Percentiles rank a stretch among this genome's conserved stretches.
Evolutionary conservation across 2,797 vertebrate species (phyloP).

Genomic region (Takifugu rubripes): DNA sequence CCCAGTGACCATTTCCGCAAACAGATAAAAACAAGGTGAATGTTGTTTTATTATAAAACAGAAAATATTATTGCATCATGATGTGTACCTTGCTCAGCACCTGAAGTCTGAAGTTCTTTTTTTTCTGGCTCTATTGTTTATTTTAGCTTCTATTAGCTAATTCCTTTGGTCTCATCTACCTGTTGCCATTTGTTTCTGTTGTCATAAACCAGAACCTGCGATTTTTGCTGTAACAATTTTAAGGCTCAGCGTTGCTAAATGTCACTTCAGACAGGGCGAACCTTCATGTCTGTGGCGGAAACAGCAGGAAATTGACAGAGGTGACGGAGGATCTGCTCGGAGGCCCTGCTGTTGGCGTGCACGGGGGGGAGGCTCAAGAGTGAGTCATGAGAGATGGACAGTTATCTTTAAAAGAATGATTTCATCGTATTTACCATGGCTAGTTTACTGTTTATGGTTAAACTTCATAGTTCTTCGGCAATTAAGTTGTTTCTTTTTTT

Average conservation of each 20-base stretch:
- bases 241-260: too few species aligned
- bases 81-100: background rate
- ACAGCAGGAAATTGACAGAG: constrained; percentile 37
- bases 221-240: too few species aligned
- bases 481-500: too few species aligned
- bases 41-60: constrained; percentile 2
- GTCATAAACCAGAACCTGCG: too few species aligned
- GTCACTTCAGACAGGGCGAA: constrained; percentile 15
- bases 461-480: too few species aligned
- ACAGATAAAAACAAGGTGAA: background rate
- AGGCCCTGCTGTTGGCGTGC: constrained; percentile 32
- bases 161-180: background rate
- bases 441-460: too few species aligned
- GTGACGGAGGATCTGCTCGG: constrained; percentile 5
- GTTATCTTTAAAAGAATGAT: too few species aligned
- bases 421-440: too few species aligned
- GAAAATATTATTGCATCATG: background rate
- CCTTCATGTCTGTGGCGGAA: constrained; percentile 11
- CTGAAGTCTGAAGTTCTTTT: background rate
- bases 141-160: background rate
- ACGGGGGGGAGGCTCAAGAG: constrained; percentile 1
- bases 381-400: constrained; percentile 2
- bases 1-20: constrained; percentile 26
- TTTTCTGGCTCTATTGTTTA: background rate
- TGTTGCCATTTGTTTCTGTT: too few species aligned